These are phyloP conservation scores for Etheostoma perlongum DNA, from an alignment of 2,797 vertebrate genomes.

Conservation along the genomic window DNA sequence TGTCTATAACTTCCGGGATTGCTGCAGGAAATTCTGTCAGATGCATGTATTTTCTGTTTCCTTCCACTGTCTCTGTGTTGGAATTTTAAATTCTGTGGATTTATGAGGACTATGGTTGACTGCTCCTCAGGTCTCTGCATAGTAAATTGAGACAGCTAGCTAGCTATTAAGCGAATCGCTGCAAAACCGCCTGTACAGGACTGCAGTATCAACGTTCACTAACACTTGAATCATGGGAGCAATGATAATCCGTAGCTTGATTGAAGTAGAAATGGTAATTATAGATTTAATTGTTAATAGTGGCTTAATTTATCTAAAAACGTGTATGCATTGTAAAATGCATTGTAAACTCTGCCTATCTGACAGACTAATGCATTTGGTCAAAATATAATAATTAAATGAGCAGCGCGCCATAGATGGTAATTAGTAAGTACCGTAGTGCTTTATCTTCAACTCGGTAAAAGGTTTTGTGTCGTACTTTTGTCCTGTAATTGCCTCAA, in stretches of 20 bases:
- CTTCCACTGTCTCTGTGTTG: too few relatives aligned
- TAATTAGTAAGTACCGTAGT: conserved; percentile 46
- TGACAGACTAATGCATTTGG: conserved; percentile 47
- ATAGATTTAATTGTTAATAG: conserved; percentile 52
- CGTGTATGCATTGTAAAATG: neutral
- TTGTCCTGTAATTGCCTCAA: conserved; percentile 51
- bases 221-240: conserved; percentile 35
- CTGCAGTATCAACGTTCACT: conserved; percentile 16
- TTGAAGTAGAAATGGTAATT: conserved; percentile 35
- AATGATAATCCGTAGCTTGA: conserved; percentile 40
- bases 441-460: conserved; percentile 39
- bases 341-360: conserved; percentile 25
- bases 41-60: too few relatives aligned
- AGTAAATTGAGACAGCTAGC: too few relatives aligned
- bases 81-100: too few relatives aligned
- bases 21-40: too few relatives aligned
- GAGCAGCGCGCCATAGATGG: conserved; percentile 22
- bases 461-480: conserved; percentile 47
- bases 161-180: too few relatives aligned
- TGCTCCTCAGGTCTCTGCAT: too few relatives aligned
- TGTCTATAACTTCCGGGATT: too few relatives aligned
- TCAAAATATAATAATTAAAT: conserved; percentile 51
- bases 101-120: too few relatives aligned
- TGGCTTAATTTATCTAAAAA: conserved; percentile 40
- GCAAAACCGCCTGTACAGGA: neutral